phyloP scores from a whole-genome alignment of 2,113 vertebrate genomes.

The Arvicanthis niloticus region DNA sequence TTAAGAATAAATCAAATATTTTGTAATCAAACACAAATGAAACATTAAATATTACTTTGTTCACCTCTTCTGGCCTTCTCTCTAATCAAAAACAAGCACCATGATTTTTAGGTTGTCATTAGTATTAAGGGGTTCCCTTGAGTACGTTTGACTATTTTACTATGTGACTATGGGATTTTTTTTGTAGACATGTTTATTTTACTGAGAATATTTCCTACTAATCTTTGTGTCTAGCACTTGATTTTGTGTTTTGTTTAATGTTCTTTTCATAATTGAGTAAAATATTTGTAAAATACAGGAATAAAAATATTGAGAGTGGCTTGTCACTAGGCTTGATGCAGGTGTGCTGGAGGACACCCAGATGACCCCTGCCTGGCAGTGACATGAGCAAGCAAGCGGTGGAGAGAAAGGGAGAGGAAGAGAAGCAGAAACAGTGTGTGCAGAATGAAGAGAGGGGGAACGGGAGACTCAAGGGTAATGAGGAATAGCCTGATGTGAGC shows the following conservation, averaged over 20 bases:
- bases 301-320: not conserved
- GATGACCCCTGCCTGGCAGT: not conserved
- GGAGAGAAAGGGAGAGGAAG: not conserved
- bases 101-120: slow-evolving; percentile 5
- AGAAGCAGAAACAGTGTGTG: not conserved
- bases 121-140: not conserved
- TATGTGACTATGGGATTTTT: slow-evolving; percentile 9
- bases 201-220: slow-evolving; percentile 14
- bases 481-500: not conserved
- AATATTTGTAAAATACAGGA: not conserved
- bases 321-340: not conserved
- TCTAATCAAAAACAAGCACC: not conserved
- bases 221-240: not conserved
- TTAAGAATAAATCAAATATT: slow-evolving; percentile 50
- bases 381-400: not conserved
- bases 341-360: not conserved
- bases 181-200: not conserved
- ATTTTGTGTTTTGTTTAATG: not conserved
- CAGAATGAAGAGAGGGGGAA: not conserved
- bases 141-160: not conserved
- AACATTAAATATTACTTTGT: slow-evolving; percentile 31
- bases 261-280: not conserved
- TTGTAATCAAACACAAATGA: slow-evolving; percentile 45
- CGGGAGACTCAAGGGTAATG: not conserved
- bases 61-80: not conserved